phyloP scores from a whole-genome alignment of 1,140 invertebrate genomes.

The Leptinotarsa undecemlineata region DNA sequence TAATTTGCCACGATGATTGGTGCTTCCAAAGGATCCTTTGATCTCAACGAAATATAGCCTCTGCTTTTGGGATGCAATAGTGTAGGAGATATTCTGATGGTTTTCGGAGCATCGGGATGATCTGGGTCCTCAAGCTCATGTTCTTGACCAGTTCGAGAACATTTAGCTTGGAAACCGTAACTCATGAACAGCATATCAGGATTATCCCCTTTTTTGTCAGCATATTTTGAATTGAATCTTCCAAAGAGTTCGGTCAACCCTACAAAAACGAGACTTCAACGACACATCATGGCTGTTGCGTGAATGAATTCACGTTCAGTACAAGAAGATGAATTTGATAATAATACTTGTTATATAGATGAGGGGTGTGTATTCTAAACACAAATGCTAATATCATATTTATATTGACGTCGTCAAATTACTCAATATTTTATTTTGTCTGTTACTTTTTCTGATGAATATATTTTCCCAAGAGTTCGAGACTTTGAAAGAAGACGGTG shows the following conservation, averaged over 20 bases:
- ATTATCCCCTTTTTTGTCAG: conserved; percentile 54
- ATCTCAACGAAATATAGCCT: conserved; percentile 46
- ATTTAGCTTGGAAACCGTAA: conserved; percentile 64
- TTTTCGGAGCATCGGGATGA: conserved; percentile 41
- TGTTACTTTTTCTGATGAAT: no score
- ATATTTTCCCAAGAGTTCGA: no score
- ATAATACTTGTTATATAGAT: no score
- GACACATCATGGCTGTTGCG: conserved; percentile 59
- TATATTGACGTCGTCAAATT: no score
- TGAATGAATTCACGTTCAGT: conserved; percentile 40
- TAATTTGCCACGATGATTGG: conserved; percentile 64
- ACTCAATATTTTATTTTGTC: no score
- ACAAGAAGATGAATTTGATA: background rate
- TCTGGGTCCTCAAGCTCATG: conserved; percentile 58
- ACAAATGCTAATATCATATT: no score
- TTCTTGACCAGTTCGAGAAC: conserved; percentile 58
- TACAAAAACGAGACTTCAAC: conserved; percentile 43
- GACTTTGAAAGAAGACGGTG: no score
- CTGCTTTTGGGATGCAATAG: conserved; percentile 30
- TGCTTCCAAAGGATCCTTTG: conserved; percentile 57
- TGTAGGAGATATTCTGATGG: conserved; percentile 22
- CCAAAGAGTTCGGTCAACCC: conserved; percentile 60
- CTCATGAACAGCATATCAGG: conserved; percentile 70
- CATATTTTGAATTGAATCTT: conserved; percentile 62
- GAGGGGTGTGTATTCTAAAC: no score